These are phyloP conservation scores for Erebia aethiops DNA, from an alignment of 2,888 invertebrate genomes.

Conservation along the genomic window DNA sequence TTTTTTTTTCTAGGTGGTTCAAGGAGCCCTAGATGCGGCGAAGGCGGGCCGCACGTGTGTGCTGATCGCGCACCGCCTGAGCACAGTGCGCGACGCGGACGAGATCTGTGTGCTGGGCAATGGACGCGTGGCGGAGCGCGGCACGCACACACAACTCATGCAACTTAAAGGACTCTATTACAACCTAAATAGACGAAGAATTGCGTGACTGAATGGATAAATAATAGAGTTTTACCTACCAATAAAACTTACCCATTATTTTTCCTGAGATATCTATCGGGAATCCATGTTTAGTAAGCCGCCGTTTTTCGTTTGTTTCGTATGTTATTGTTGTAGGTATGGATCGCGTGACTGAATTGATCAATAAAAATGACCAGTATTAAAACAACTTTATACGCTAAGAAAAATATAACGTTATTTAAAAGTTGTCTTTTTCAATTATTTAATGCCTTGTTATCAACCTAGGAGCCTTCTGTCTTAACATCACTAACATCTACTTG, in stretches of 20 bases:
- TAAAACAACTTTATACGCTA: not conserved
- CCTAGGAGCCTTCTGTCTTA: not conserved
- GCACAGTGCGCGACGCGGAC: constrained; percentile 92
- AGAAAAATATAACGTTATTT: not conserved
- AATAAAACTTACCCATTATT: too few species aligned
- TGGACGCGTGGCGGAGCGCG: constrained; percentile 87
- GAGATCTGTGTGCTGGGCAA: constrained; percentile 87
- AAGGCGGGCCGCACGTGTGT: constrained; percentile 92
- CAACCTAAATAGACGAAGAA: constrained; percentile 47
- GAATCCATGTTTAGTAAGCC: too few species aligned
- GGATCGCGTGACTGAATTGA: not conserved
- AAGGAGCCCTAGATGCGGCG: constrained; percentile 92
- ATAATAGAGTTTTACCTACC: too few species aligned
- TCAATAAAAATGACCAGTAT: constrained; percentile 1
- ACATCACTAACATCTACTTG: not conserved
- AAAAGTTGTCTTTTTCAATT: not conserved
- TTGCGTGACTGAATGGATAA: not conserved
- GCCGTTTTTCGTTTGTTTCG: too few species aligned
- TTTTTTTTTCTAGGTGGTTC: constrained; percentile 85
- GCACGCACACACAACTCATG: constrained; percentile 87
- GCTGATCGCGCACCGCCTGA: constrained; percentile 92
- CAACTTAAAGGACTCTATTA: constrained; percentile 86
- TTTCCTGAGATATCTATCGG: too few species aligned
- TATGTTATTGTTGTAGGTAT: too few species aligned
- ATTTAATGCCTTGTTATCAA: not conserved